phyloP scores from a whole-genome alignment of 2,113 vertebrate genomes.

The Sarotherodon lohbergeri region DNA sequence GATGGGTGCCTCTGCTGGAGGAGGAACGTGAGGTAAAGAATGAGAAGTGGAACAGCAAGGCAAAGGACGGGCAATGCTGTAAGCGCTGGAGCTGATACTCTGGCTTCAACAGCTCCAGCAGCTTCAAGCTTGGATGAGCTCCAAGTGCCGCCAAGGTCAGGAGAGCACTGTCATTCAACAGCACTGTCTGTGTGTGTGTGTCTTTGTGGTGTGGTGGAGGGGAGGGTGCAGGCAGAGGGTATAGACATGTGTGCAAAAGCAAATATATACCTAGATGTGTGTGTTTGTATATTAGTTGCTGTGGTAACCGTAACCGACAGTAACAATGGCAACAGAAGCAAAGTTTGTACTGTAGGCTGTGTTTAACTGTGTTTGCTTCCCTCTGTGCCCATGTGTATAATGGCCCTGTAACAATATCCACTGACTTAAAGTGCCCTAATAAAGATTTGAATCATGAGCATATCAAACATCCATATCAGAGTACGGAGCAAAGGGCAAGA shows the following conservation, averaged over 20 bases:
- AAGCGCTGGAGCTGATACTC: constrained; percentile 19
- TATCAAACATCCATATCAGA: background rate
- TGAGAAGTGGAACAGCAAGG: constrained; percentile 3
- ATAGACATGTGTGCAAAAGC: background rate
- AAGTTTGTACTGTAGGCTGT: background rate
- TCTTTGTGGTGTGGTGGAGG: background rate
- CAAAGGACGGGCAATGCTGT: constrained; percentile 33
- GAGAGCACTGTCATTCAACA: constrained; percentile 37
- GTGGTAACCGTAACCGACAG: constrained; percentile 41
- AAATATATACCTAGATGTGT: constrained; percentile 28
- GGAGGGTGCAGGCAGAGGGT: background rate
- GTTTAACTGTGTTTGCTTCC: background rate
- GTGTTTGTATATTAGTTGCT: constrained; percentile 54
- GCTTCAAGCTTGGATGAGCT: constrained; percentile 27
- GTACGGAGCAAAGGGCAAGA: background rate
- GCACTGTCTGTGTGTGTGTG: background rate
- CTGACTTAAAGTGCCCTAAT: background rate
- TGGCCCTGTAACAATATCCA: background rate
- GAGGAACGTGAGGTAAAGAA: constrained; percentile 34
- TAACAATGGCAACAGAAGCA: constrained; percentile 19
- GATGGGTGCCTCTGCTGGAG: background rate
- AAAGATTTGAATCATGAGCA: background rate
- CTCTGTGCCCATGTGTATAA: background rate
- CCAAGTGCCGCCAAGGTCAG: constrained; percentile 57
- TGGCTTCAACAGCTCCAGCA: constrained; percentile 43